A percentile compares a stretch with the other conserved stretches of the same genome.
Conservation (phyloP, 2,888 invertebrate species). For the Cantharis lateralis region DNA sequence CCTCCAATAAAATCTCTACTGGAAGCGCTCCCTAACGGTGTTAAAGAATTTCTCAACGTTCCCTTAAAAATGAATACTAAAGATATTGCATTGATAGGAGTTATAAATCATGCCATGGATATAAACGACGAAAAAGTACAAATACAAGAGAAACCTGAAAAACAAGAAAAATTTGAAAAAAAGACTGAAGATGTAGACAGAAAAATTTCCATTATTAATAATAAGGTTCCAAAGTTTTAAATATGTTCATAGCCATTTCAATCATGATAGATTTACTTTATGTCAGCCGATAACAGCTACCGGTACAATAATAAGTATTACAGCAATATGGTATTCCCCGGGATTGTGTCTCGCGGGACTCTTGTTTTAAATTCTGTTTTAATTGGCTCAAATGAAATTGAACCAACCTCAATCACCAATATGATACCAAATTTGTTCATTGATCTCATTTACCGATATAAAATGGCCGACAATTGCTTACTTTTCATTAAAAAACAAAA, state of each 20-base stretch:
- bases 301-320: neutral
- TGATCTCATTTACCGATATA: neutral
- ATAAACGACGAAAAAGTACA: conserved; percentile 39
- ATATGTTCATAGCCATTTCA: neutral
- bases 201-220: conserved; percentile 4
- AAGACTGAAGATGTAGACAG: conserved; percentile 17
- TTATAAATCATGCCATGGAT: conserved; percentile 43
- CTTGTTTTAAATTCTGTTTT: neutral
- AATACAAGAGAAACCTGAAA: conserved; percentile 7
- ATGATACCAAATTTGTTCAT: neutral
- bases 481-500: too few relatives aligned
- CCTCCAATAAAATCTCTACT: conserved; percentile 67
- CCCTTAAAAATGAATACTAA: conserved; percentile 39
- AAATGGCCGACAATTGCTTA: neutral
- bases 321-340: neutral
- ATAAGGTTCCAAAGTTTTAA: conserved; percentile 1
- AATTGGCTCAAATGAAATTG: neutral
- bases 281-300: neutral
- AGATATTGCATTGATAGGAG: conserved; percentile 38
- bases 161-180: neutral
- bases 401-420: neutral
- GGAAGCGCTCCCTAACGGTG: conserved; percentile 57
- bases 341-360: neutral
- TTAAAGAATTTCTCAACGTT: conserved; percentile 54
- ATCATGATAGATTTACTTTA: neutral